Conservation (phyloP, 2,113 vertebrate genomes). For the Osmerus mordax region DNA sequence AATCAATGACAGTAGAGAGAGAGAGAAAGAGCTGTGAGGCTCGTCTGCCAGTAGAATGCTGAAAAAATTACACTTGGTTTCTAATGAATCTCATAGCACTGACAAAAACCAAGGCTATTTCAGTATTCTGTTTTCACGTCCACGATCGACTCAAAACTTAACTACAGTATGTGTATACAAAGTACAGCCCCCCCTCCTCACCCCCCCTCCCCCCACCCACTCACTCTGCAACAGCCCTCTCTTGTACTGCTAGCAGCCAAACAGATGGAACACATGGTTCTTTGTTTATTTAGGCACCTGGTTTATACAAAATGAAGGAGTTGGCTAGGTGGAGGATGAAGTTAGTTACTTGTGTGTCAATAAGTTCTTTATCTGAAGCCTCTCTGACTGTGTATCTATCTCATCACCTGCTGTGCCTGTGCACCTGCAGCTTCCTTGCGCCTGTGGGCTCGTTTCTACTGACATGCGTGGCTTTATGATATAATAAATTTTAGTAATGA, state of each 20-base stretch:
- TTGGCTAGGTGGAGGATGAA: neutral
- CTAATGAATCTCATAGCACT: constrained; percentile 60
- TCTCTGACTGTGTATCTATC: too few species aligned
- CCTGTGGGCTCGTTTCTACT: neutral
- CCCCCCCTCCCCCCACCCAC: neutral
- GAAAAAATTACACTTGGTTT: constrained; percentile 47
- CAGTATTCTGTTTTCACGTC: constrained; percentile 15
- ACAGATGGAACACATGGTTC: constrained; percentile 12
- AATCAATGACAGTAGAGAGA: neutral
- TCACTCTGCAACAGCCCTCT: neutral
- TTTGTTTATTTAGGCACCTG: constrained; percentile 34
- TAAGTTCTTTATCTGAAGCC: neutral
- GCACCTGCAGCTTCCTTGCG: neutral
- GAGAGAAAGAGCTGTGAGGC: constrained; percentile 33
- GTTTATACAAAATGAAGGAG: constrained; percentile 3
- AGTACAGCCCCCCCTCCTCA: too few species aligned
- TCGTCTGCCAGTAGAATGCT: neutral
- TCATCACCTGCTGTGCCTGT: neutral
- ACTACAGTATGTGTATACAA: neutral
- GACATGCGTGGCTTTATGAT: too few species aligned
- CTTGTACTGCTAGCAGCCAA: neutral
- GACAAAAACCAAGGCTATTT: constrained; percentile 33
- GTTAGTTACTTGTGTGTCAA: neutral
- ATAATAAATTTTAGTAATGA: neutral
- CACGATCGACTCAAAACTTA: neutral